phyloP scores from a whole-genome alignment of 1,140 invertebrate genomes.

The Cephus cinctus region DNA sequence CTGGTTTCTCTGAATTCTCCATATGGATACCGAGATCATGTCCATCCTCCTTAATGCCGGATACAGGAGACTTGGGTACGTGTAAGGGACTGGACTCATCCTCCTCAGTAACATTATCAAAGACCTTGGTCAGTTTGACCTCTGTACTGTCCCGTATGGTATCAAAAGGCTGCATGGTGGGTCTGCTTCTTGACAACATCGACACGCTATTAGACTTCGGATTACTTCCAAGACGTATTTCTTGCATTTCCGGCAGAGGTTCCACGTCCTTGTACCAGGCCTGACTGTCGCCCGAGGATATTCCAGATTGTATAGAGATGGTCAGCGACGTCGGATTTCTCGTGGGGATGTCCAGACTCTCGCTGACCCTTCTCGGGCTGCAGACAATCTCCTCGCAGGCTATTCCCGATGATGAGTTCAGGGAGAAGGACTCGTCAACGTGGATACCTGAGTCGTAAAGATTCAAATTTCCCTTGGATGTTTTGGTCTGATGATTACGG shows the following conservation, averaged over 20 bases:
- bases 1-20: too few relatives aligned
- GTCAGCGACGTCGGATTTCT: constrained; percentile 22
- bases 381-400: constrained; percentile 13
- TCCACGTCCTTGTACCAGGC: constrained; percentile 37
- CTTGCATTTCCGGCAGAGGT: constrained; percentile 17
- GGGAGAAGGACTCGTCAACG: constrained; percentile 26
- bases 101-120: constrained; percentile 6
- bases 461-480: constrained; percentile 8
- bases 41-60: too few relatives aligned
- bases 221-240: constrained; percentile 32
- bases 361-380: constrained; percentile 34
- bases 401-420: constrained; percentile 13
- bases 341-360: constrained; percentile 37
- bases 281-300: constrained; percentile 19
- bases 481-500: not conserved
- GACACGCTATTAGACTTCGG: constrained; percentile 32
- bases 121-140: constrained; percentile 8
- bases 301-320: constrained; percentile 23
- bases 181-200: constrained; percentile 23
- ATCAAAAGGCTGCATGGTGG: not conserved
- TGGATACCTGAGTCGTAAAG: constrained; percentile 33
- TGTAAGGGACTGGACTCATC: too few relatives aligned
- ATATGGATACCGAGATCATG: too few relatives aligned
- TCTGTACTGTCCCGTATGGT: not conserved
- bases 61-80: too few relatives aligned